Evolutionary conservation across 2,113 vertebrate genomes (phyloP), one percentile per base, ranked within the genome.

Genomic region (Silurus asotus): DNA sequence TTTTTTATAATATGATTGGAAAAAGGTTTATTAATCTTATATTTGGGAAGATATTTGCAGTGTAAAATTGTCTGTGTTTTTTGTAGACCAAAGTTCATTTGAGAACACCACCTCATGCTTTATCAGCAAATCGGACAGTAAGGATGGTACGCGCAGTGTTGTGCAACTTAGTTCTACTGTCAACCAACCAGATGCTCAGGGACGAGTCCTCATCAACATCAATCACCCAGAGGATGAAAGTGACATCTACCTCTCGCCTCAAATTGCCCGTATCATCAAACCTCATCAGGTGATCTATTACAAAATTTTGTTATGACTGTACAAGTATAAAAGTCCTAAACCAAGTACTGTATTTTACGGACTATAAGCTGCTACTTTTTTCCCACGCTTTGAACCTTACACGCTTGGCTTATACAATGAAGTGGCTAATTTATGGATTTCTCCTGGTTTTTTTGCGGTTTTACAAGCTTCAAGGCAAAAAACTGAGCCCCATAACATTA

Each of bases 161-260:
- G 94, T 95, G 14, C 97, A 98, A 9, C 92, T 94, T 92, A 96
- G 97, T n/a, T 97, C 98, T 81, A 88, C 94, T 89, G 93, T 97
- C 86, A 99, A 98, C 92, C 96, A 93, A 85, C 95, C 95, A 0
- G 97, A 99, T 81, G 89, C 94, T 83, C 94, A 95, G 87, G 97
- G 97, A 56, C 94, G 94, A 65, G 97, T 99, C 69, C 95, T 99
- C 6, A 95, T 99, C 92, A 99, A 99, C 90, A 91, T 98, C 88
- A 98, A 97, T 92, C 97, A 98, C 86, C 97, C 96, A 51, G 90
- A 94, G 2, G 92, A 94, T 0, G 98, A 99, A 80, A 96, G 96
- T 87, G 92, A 95, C 88, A 94, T 96, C 92, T 96, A 95, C 87
- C 93, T 95, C 89, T 94, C 95, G 85, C 96, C 94, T n/a, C 95